Percentiles rank a stretch among this genome's conserved stretches.
These are phyloP conservation scores for Zapornia atra DNA, from an alignment of 2,113 vertebrate species.

Conservation along the genomic window DNA sequence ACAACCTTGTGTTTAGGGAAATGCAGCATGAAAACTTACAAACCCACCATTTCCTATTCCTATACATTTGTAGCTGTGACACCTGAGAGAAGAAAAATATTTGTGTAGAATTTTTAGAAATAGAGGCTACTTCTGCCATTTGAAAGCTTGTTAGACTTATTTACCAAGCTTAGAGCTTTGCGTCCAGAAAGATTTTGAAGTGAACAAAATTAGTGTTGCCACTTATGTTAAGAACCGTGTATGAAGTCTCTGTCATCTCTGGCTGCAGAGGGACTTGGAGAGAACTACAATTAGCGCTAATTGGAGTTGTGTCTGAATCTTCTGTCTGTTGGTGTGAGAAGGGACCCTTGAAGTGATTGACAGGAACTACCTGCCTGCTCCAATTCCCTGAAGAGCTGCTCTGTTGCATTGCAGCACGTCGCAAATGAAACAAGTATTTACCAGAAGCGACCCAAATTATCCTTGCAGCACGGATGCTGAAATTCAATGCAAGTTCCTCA, in stretches of 20 bases:
- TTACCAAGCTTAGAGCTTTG: not conserved
- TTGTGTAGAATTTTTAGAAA: not conserved
- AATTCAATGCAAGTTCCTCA: not conserved
- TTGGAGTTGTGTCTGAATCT: not conserved
- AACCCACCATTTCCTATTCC: not conserved
- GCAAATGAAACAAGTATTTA: constrained; percentile 2
- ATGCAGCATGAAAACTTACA: not conserved
- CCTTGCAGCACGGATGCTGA: not conserved
- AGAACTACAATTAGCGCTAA: constrained; percentile 39
- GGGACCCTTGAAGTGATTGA: not conserved
- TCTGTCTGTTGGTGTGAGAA: constrained; percentile 5
- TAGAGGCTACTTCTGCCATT: not conserved
- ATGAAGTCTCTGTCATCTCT: constrained; percentile 37
- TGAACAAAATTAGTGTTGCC: constrained; percentile 9
- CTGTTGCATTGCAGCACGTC: constrained; percentile 12
- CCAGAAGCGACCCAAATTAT: not conserved
- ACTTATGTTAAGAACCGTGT: not conserved
- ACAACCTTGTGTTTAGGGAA: not conserved
- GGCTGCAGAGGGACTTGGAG: not conserved
- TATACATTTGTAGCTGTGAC: not conserved
- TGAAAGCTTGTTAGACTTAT: not conserved
- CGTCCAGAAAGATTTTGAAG: not conserved
- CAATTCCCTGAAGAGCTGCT: not conserved
- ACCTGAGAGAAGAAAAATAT: not conserved
- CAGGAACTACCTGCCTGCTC: constrained; percentile 1